Base-by-base conservation (phyloP, 2,888 invertebrate genomes). In the Temnothorax ravouxi region DNA sequence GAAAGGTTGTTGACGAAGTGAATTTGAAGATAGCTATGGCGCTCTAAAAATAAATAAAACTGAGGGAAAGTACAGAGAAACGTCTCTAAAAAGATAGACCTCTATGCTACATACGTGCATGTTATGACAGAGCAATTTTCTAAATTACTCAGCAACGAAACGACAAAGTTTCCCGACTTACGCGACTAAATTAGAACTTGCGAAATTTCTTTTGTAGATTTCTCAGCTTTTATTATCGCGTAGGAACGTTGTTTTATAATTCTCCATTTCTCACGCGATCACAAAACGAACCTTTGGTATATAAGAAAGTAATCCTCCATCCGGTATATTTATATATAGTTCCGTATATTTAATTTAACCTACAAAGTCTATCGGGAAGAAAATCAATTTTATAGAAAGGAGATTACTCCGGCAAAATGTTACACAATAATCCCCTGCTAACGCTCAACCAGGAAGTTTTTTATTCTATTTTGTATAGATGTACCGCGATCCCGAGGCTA, bases 1-100 rank as follows among this genome's bases (percentile, higher is more conserved):
- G 79, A 72, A 71, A 61, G 59, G 72, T 80, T 61, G 79, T 72
- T 71, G 79, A 79, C 47, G 72, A 47, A 47, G 79, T 59, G 72
- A 13, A 80, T 72, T 80, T 72, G 21, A 25, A 18, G 44, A 67
- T 64, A 47, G 9, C 18, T 21, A 54, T 11, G n/a, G n/a, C 21
- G 5, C 18, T 72, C 47, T 72, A 80, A 71, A 47, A 72, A 72
- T 72, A 47, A 59, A 72, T 80, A 59, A 25, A 25, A 61, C 25
- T 56, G 44, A 59, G 50, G 18, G 38, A 69, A 44, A 76, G 2
- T 56, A 56, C 13, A 38, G 59, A 38, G 59, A 34, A 13, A 38
- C n/a, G 34, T 29, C 59, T 54, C 15, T 34, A 25, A 11, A 38
- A 50, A 56, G 47, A 71, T 18, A 18, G 15, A 18, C 6, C 18